Evolutionary conservation across 1,140 invertebrate species (phyloP).

Genomic region (Homalodisca vitripennis): DNA sequence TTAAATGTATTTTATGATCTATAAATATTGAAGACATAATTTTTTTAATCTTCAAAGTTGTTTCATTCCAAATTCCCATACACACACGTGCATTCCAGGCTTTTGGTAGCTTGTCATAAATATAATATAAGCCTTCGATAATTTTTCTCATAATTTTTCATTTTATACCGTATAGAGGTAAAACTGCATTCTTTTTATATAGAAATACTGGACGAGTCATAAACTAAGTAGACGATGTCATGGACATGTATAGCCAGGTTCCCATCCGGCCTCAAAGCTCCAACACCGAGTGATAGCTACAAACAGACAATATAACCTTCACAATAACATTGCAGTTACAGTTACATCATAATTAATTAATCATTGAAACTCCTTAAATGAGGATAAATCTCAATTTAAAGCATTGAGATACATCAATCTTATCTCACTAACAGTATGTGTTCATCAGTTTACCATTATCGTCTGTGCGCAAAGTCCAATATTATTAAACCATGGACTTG

Average conservation of each 20-base stretch:
- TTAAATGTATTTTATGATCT: too few species aligned
- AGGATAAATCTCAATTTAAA: background rate
- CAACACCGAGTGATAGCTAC: conserved; percentile 22
- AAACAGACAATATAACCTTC: background rate
- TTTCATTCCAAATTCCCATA: too few species aligned
- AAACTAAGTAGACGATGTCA: conserved; percentile 6
- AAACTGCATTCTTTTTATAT: too few species aligned
- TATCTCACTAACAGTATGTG: background rate
- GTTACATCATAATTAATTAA: background rate
- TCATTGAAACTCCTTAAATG: background rate
- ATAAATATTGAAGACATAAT: too few species aligned
- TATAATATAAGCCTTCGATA: too few species aligned
- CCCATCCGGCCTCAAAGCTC: conserved; percentile 23
- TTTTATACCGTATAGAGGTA: too few species aligned
- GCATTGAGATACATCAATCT: background rate
- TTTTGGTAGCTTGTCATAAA: too few species aligned
- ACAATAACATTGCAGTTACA: background rate
- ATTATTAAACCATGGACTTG: background rate
- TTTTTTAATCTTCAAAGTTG: too few species aligned
- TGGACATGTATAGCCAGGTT: conserved; percentile 16
- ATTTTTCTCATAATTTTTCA: too few species aligned
- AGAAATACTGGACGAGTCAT: too few species aligned
- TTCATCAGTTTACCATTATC: background rate
- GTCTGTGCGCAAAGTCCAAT: background rate
- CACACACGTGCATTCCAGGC: too few species aligned